Base-by-base conservation (phyloP, 2,113 vertebrate genomes). In the Aptenodytes forsteri region DNA sequence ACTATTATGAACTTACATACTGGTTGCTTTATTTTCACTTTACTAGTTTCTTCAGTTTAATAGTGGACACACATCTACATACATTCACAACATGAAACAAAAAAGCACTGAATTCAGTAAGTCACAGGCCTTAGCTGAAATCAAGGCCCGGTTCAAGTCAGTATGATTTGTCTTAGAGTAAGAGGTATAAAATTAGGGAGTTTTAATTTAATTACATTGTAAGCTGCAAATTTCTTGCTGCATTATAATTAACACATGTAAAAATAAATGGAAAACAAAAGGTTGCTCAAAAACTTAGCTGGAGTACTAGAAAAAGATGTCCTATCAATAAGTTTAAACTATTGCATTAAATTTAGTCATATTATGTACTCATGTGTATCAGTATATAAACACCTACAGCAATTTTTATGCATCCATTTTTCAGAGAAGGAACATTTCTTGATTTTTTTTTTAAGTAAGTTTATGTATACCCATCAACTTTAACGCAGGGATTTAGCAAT, bases 401-500 rank as follows among this genome's bases (percentile, higher is more conserved):
- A 75, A 36, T 81, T 96, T 95, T 89, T 90, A 14, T 72, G 22
- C 79, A 90, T 55, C 69, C 40, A 10, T 94, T 96, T 97, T 95
- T 96, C 73, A 88, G 38, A 92, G n/a, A 73, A 84, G 70, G 79
- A 91, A 70, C 11, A 11, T 50, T 78, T 73, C 54, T 79, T 92
- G 32, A 95, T 93, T 91, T 96, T 96, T 54, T 89, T 40, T 20
- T 4, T 20, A 90, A 97, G 71, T 50, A 36, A 56, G 89, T 93
- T 96, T 85, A 79, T 30, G 8, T 46, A 44, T 52, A 44, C 18
- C 11, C 16, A 14, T n/a, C 2, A 15, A 65, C 61, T 75, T 78
- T 27, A 97, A 94, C 19, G 82, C n/a, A 93, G 86, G 80, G 85
- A 92, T 98, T 98, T 86, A 92, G 88, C 86, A 96, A 97, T 96